Percentiles rank a stretch among this genome's conserved stretches.
phyloP scores from a whole-genome alignment of 2,113 vertebrate genomes.

The Microtus montanus region DNA sequence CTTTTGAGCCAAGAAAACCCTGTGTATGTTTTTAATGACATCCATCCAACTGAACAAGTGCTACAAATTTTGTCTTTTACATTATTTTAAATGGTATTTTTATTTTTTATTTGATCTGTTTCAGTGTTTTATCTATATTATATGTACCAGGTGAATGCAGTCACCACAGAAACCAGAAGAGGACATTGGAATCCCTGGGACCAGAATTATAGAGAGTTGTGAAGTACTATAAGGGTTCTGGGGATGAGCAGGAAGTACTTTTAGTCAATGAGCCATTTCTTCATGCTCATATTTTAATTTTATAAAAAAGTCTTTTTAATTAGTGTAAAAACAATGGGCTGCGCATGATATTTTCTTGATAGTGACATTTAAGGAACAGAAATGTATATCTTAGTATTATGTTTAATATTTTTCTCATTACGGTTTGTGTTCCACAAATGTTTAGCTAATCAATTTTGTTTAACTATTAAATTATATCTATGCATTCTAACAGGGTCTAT shows the following conservation, averaged over 20 bases:
- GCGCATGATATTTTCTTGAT: neutral
- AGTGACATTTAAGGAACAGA: neutral
- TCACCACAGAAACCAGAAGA: neutral
- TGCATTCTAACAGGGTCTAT: neutral
- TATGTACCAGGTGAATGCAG: neutral
- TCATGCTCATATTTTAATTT: neutral
- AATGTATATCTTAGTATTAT: conserved; percentile 11
- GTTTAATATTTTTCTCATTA: neutral
- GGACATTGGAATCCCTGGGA: neutral
- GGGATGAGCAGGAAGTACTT: neutral
- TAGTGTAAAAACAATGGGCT: neutral
- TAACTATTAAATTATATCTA: neutral
- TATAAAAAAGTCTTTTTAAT: neutral
- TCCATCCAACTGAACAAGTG: neutral
- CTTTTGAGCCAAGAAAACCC: neutral
- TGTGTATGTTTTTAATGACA: neutral
- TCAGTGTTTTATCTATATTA: neutral
- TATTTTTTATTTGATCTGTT: neutral
- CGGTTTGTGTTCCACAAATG: neutral
- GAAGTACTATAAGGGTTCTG: neutral
- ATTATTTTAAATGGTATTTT: neutral
- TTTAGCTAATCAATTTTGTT: neutral
- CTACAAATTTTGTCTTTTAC: neutral
- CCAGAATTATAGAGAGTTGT: neutral
- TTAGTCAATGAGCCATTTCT: neutral